phyloP scores from a whole-genome alignment of 2,888 invertebrate genomes.

The Taphrorychus bicolor region DNA sequence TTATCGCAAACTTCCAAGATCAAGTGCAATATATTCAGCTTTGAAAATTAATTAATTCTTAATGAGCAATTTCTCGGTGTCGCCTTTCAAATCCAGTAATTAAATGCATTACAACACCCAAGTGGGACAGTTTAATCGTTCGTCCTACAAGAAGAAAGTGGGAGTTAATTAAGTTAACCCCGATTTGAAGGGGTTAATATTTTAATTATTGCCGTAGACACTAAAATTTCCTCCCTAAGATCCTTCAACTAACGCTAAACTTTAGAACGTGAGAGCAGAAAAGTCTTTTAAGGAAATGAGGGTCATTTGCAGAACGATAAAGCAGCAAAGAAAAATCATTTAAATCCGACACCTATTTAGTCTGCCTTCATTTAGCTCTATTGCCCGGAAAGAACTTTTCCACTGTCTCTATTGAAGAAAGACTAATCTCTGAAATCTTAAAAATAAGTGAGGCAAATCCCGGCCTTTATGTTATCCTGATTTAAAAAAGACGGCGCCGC shows the following conservation, averaged over 20 bases:
- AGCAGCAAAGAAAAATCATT: neutral
- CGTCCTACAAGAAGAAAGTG: neutral
- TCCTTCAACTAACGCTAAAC: neutral
- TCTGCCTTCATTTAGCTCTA: neutral
- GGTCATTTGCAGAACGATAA: neutral
- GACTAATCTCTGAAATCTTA: slow-evolving; percentile 20
- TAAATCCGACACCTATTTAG: slow-evolving; percentile 1
- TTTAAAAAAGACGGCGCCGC: slow-evolving; percentile 2
- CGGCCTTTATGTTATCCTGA: slow-evolving; percentile 1
- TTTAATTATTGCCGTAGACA: slow-evolving; percentile 2
- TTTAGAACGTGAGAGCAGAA: neutral
- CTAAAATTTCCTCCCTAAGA: neutral
- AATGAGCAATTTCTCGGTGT: neutral
- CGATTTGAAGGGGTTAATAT: neutral
- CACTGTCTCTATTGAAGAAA: slow-evolving; percentile 15
- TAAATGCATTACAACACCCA: slow-evolving; percentile 1
- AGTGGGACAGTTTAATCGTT: slow-evolving; percentile 7
- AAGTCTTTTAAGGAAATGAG: neutral
- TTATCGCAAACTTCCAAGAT: neutral
- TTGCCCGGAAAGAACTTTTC: slow-evolving; percentile 1
- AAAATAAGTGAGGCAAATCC: slow-evolving; percentile 30
- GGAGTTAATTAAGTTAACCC: slow-evolving; percentile 3
- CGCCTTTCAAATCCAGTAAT: slow-evolving; percentile 1
- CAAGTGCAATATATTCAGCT: neutral
- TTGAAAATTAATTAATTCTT: neutral